Percentiles rank a stretch among this genome's conserved stretches.
Evolutionary conservation across 2,888 invertebrate species (phyloP).

Genomic region (Harpalus rubripes): DNA sequence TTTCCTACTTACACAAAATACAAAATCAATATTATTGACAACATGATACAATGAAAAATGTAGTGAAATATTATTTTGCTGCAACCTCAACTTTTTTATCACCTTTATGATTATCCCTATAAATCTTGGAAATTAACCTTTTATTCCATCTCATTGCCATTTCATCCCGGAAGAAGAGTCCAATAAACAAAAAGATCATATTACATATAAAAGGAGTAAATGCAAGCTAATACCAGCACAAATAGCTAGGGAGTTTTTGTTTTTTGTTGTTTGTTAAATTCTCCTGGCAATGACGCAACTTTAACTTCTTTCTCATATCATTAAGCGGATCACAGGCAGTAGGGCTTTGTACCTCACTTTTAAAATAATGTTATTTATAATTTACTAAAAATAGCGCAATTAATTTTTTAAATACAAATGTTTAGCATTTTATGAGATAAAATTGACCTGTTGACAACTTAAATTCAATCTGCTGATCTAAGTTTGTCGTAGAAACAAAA

Average conservation of each 20-base stretch:
- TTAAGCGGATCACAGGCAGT: neutral
- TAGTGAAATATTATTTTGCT: neutral
- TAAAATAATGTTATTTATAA: neutral
- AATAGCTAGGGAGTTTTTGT: neutral
- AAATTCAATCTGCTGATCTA: no score
- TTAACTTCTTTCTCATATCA: constrained; percentile 1
- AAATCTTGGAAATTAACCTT: constrained; percentile 32
- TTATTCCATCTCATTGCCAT: neutral
- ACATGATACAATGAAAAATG: neutral
- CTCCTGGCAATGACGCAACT: neutral
- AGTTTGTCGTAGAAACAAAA: no score
- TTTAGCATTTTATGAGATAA: no score
- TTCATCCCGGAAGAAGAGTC: constrained; percentile 9
- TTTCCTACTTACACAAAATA: neutral
- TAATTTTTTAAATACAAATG: no score
- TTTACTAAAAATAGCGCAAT: neutral
- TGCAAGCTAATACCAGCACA: neutral
- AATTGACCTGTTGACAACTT: no score
- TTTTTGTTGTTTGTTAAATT: constrained; percentile 1
- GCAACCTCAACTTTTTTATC: neutral
- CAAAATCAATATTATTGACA: neutral
- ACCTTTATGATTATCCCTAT: constrained; percentile 13
- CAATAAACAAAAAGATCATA: constrained; percentile 27
- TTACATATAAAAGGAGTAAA: neutral
- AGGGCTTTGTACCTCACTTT: neutral